Conservation (phyloP, 2,888 invertebrate species). For the Nomada flava region DNA sequence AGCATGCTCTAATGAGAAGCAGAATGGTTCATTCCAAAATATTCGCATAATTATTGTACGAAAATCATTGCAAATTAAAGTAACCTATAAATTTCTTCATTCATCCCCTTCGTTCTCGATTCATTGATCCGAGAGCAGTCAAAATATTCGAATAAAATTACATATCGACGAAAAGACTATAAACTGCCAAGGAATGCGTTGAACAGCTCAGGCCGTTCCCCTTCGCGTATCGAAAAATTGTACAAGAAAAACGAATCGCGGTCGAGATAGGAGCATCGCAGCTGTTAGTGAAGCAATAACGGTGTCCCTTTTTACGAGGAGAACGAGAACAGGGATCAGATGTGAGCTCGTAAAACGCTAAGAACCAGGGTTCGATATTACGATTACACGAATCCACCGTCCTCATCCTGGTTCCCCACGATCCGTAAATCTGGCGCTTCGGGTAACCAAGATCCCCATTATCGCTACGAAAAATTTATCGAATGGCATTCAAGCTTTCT, state of each 20-base stretch:
- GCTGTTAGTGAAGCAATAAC: constrained; percentile 55
- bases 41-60: not conserved
- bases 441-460: constrained; percentile 4
- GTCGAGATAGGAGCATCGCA: constrained; percentile 13
- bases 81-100: not conserved
- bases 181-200: constrained; percentile 26
- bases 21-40: not conserved
- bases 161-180: not conserved
- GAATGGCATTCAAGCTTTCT: constrained; percentile 30
- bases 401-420: constrained; percentile 1
- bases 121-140: not conserved
- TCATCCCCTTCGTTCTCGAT: not conserved
- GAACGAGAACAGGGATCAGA: constrained; percentile 29
- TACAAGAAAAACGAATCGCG: not conserved
- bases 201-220: constrained; percentile 1
- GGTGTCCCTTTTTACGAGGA: constrained; percentile 55
- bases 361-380: constrained; percentile 46
- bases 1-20: too few relatives aligned
- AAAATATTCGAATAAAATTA: constrained; percentile 4
- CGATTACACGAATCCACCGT: constrained; percentile 45
- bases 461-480: constrained; percentile 22
- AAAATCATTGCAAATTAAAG: not conserved
- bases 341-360: constrained; percentile 58
- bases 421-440: constrained; percentile 48
- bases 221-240: constrained; percentile 17